Evolutionary conservation across 1,140 invertebrate genomes (phyloP), one percentile per base, ranked within the genome.

Genomic region (Rhagoletis zephyria): DNA sequence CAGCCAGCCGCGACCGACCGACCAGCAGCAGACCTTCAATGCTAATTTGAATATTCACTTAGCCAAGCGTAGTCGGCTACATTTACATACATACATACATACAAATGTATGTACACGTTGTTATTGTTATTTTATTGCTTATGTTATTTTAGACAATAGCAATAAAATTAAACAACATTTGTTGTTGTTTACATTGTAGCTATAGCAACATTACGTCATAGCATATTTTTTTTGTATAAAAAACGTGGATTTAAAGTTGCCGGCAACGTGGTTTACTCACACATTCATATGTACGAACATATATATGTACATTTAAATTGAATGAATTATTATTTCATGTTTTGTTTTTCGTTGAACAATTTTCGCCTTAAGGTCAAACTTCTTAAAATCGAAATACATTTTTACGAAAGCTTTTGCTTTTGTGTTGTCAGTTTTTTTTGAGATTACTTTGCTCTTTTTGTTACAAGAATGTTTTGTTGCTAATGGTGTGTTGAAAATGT

Each of bases 1-100:
- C 30, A 30, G 30, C 1, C 30, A 30, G 30, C 30, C 30, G 30
- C 30, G 30, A 30, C 30, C 30, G 30, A 30, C 30, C 74, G 74
- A 81, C 48, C 74, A 81, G 48, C 74, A 81, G 74, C 74, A 81
- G 74, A 30, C 74, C 45, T 81, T 81, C 74, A 51, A 81, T 81
- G 74, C 74, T 81, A 56, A 81, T 81, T 81, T 81, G 48, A 56
- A 81, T 81, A n/a, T 81, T 81, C 74, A 9, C 45, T 6, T 81
- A 81, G n/a, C 48, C 45, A 74, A 74, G 65, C 74, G 45, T 14
- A 45, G 74, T 12, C 48, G 48, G 14, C 14, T 42, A 48, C 67
- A 56, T 10, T 56, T 56, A 7, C 5, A 7, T 12, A 77, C 14
- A 19, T 19, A 77, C 14, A 19, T 19, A 77, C 19, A 6, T 19